These are phyloP conservation scores for Onychostoma macrolepis DNA, from an alignment of 2,113 vertebrate genomes.

Conservation along the genomic window DNA sequence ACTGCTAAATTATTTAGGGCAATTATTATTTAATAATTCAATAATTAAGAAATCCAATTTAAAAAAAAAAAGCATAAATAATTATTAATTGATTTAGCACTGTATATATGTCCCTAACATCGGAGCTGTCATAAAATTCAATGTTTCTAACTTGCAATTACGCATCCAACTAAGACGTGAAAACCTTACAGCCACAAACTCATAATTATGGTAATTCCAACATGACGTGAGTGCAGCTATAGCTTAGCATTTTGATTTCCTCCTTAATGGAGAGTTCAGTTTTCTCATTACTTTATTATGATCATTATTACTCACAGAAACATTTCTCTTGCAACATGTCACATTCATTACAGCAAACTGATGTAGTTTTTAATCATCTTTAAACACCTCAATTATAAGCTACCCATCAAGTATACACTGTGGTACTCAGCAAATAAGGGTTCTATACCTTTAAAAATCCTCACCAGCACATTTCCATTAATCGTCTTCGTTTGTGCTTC, in stretches of 20 bases:
- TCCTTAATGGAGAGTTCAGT: conserved; percentile 1
- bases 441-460: neutral
- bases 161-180: neutral
- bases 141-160: neutral
- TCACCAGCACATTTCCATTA: conserved; percentile 23
- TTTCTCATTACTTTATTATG: conserved; percentile 4
- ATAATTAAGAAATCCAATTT: neutral
- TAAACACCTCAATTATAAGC: conserved; percentile 12
- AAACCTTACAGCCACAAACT: neutral
- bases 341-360: conserved; percentile 1
- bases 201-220: conserved; percentile 5
- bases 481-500: conserved; percentile 50
- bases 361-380: neutral
- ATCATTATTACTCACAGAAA: neutral
- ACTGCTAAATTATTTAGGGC: too few relatives aligned
- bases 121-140: neutral
- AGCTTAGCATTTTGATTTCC: conserved; percentile 14
- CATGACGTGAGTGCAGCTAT: neutral
- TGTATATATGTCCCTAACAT: neutral
- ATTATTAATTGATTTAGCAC: neutral
- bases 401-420: neutral
- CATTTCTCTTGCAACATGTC: conserved; percentile 4
- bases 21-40: neutral
- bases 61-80: neutral
- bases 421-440: neutral